Evolutionary conservation across 1,140 invertebrate species (phyloP).

Genomic region (Zeugodacus cucurbitae): DNA sequence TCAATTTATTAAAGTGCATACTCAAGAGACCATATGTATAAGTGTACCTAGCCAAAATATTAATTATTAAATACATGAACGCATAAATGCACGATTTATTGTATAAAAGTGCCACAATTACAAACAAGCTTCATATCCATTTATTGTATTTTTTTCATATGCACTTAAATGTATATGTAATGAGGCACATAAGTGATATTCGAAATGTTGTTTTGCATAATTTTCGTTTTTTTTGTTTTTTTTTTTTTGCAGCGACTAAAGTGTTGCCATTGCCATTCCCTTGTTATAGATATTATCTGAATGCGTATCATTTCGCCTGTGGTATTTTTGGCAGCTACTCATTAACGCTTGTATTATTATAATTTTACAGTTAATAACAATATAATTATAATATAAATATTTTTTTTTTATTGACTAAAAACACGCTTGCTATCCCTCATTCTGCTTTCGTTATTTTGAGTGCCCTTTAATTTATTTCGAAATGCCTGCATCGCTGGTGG

Average conservation of each 20-base stretch:
- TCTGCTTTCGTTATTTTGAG: neutral
- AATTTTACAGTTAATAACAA: neutral
- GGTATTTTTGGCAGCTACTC: neutral
- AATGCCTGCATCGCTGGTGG: neutral
- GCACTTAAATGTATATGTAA: neutral
- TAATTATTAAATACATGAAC: neutral
- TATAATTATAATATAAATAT: neutral
- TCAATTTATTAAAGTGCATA: neutral
- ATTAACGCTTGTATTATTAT: neutral
- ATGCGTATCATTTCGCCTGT: neutral
- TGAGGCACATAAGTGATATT: neutral
- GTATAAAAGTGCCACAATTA: neutral
- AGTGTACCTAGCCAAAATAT: neutral
- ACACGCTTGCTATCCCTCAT: neutral
- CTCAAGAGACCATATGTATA: neutral
- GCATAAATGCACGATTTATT: neutral
- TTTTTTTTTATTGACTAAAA: neutral
- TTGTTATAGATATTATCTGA: neutral
- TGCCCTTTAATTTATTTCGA: neutral
- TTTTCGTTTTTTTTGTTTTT: too few relatives aligned
- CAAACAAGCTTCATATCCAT: neutral
- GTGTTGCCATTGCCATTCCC: neutral
- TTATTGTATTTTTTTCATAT: too few relatives aligned
- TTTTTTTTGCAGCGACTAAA: neutral
- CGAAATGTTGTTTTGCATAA: neutral